phyloP scores from a whole-genome alignment of 2,888 invertebrate genomes.

The Steromphala cineraria region DNA sequence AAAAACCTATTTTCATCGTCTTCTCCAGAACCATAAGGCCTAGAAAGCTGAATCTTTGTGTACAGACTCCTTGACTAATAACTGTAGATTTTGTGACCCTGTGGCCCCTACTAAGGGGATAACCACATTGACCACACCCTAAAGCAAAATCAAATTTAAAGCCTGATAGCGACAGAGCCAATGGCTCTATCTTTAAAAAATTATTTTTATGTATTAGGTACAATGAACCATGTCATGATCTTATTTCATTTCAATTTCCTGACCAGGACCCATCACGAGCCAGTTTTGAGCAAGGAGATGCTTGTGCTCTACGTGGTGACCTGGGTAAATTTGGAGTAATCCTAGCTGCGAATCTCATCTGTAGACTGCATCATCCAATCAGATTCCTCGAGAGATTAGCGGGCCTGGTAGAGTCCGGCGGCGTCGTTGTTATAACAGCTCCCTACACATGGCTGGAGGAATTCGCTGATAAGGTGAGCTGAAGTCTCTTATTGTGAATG shows the following conservation, averaged over 20 bases:
- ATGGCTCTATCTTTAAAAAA: too few relatives aligned
- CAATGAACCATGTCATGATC: not conserved
- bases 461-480: conserved; percentile 69
- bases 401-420: conserved; percentile 65
- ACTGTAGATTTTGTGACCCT: too few relatives aligned
- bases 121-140: too few relatives aligned
- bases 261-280: conserved; percentile 60
- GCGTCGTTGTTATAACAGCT: conserved; percentile 72
- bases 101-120: too few relatives aligned
- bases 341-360: conserved; percentile 72
- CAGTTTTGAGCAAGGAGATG: conserved; percentile 71
- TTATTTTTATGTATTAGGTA: too few relatives aligned
- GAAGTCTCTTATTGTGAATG: too few relatives aligned
- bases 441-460: conserved; percentile 73
- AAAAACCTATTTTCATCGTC: too few relatives aligned
- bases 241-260: conserved; percentile 12
- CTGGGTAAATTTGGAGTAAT: conserved; percentile 73
- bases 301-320: conserved; percentile 66
- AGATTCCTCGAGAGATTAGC: conserved; percentile 65
- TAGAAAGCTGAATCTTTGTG: too few relatives aligned
- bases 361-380: conserved; percentile 68
- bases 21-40: too few relatives aligned
- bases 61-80: too few relatives aligned
- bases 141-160: too few relatives aligned
- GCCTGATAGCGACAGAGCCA: too few relatives aligned